Evolutionary conservation across 2,888 invertebrate genomes (phyloP).

Genomic region (Penaeus monodon): DNA sequence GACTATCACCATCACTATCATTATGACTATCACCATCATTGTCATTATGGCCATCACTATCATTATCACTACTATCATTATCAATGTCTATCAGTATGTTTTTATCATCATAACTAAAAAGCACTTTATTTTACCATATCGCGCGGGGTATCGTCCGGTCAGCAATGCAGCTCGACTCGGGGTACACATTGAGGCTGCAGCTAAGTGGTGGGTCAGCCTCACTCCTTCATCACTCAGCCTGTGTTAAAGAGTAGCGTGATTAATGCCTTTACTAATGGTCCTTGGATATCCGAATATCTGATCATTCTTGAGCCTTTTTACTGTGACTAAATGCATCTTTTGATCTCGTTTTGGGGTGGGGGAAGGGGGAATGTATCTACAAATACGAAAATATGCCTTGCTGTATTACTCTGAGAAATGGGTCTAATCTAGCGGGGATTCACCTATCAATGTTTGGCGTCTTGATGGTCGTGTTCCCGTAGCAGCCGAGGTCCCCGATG

Average conservation of each 20-base stretch:
- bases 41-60: too few species aligned
- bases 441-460: conserved; percentile 71
- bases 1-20: too few species aligned
- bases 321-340: too few species aligned
- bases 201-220: conserved; percentile 71
- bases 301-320: too few species aligned
- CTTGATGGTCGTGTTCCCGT: conserved; percentile 71
- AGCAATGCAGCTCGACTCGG: conserved; percentile 73
- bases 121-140: conserved; percentile 66
- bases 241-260: neutral
- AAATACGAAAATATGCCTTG: neutral
- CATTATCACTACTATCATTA: too few species aligned
- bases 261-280: too few species aligned
- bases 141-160: conserved; percentile 71
- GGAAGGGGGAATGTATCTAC: too few species aligned
- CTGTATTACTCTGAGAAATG: neutral
- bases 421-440: neutral
- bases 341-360: too few species aligned
- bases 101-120: too few species aligned
- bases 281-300: too few species aligned
- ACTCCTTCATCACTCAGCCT: conserved; percentile 69
- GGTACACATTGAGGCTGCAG: conserved; percentile 70
- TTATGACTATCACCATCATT: too few species aligned
- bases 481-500: conserved; percentile 71
- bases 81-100: too few species aligned